Evolutionary conservation across 2,888 invertebrate species (phyloP).

Genomic region (Ichneumon xanthorius): DNA sequence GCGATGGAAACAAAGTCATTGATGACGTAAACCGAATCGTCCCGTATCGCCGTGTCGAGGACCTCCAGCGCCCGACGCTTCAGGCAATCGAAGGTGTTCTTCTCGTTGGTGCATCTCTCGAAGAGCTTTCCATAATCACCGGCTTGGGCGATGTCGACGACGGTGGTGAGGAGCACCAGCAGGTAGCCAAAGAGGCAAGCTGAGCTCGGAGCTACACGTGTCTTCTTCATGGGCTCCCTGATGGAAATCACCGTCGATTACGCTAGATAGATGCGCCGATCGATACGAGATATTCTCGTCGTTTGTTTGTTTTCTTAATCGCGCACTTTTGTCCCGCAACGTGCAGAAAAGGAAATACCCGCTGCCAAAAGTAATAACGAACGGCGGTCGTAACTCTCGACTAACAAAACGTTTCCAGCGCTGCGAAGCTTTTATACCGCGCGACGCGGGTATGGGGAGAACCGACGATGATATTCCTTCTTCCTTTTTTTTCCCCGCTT

Average conservation of each 20-base stretch:
- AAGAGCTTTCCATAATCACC: conserved; percentile 80
- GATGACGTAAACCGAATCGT: conserved; percentile 80
- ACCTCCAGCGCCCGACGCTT: conserved; percentile 81
- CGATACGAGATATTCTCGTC: neutral
- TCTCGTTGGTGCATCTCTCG: conserved; percentile 81
- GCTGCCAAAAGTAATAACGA: conserved; percentile 39
- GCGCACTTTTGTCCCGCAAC: conserved; percentile 14
- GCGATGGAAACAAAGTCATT: conserved; percentile 82
- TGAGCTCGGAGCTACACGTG: conserved; percentile 55
- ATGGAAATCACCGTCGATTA: conserved; percentile 11
- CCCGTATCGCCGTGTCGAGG: conserved; percentile 80
- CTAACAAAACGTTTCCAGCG: conserved; percentile 66
- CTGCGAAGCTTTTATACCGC: conserved; percentile 68
- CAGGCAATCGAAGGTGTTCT: conserved; percentile 82
- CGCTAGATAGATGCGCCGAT: neutral
- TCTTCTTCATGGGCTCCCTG: conserved; percentile 70
- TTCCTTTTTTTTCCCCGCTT: conserved; percentile 72
- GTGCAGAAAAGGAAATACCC: conserved; percentile 40
- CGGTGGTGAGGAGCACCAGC: conserved; percentile 65
- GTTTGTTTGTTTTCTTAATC: neutral
- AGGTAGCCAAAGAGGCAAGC: conserved; percentile 68
- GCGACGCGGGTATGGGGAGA: conserved; percentile 57
- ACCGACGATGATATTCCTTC: conserved; percentile 39
- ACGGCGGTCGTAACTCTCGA: conserved; percentile 65
- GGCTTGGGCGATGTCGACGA: conserved; percentile 59